Base-by-base conservation (phyloP, 2,113 vertebrate species). In the Melanostigma gelatinosum region DNA sequence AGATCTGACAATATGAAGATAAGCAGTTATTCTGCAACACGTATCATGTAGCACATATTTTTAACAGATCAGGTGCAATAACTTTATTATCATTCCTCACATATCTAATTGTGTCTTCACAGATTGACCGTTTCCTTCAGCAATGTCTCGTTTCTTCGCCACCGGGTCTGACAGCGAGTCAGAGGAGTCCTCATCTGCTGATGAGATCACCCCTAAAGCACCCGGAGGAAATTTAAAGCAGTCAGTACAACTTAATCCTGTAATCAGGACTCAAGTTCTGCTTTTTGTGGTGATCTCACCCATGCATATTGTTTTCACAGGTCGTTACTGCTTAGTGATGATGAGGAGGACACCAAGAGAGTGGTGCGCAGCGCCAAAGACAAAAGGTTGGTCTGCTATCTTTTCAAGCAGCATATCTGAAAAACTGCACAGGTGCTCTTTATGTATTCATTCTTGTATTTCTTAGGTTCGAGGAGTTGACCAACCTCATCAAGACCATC, bases 141-240 rank as follows among this genome's bases (percentile, higher is more conserved):
- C 63, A 18, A 97, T 97, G 97, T 97, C 97, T 44, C 96, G 97
- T 70, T 97, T 97, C 75, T 97, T 97, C 67, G 97, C 96, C 73
- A 97, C 96, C 57, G 97, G 96, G 64, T 97, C 97, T 66, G 97
- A 97, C 95, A 97, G 96, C 4, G 97, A 97, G 95, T 97, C 97
- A 27, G 97, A 97, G 91, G 96, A 96, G 65, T 97, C 97, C 3
- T 93, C 96, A 0, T 97, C 97, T 0, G 95, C 94, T 0, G 96
- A 97, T 82, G 96, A 97, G 86, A 92, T 96, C 48, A 93, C 95
- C 8, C 91, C 96, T n/a, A 97, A 97, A 80, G 93, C 95, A n/a
- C 89, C 95, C 8, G 96, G 96, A n/a, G 93, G 95, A 1, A 96
- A 93, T 88, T 96, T 94, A 88, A 97, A 97, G 84, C 97, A 96